Evolutionary conservation across 2,113 vertebrate genomes (phyloP), one percentile per base, ranked within the genome.

Genomic region (Emydocephalus ijimae): DNA sequence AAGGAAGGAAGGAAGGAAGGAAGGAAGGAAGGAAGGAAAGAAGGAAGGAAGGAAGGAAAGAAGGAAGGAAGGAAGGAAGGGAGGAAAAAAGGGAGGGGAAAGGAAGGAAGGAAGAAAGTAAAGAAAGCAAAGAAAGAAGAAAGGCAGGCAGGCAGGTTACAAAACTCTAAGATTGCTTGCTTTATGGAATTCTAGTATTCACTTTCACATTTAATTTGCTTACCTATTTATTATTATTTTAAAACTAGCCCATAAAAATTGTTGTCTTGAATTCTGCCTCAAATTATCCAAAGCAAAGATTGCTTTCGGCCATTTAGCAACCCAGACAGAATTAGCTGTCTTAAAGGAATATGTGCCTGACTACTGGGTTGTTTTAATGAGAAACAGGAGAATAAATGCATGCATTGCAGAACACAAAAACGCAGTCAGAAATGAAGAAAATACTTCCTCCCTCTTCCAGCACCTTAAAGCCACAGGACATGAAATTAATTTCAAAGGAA

Each of bases 261-360:
- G 12, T 34, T 59, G 9, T 48, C 14, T n/a, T 54, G 29, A n/a
- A 39, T 69, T 69, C 24, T 9, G 26, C 1, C 5, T 39, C 34
- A 87, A 18, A n/a, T 56, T 43, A 69, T 88, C 29, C 59, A 48
- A 91, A 26, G 50, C 20, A n/a, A 74, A 81, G 3, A 39, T 18
- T 48, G 4, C 39, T 88, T 87, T 69, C 57, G 11, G 6, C 55
- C 43, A 6, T 43, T 64, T 90, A 54, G 11, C 55, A 39, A 85
- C 6, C 15, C 15, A 64, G 24, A 48, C n/a, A 14, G 0, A 87
- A 55, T 0, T 15, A 15, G 21, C 54, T 39, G 3, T 0, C 61
- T 20, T 20, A 89, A 93, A 55, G 0, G 3, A 89, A 50, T 50
- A 59, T 64, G 18, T 10, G 5, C 2, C 54, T 87, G 56, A 7